Conservation (phyloP, 1,140 invertebrate species). For the Arctopsyche grandis region DNA sequence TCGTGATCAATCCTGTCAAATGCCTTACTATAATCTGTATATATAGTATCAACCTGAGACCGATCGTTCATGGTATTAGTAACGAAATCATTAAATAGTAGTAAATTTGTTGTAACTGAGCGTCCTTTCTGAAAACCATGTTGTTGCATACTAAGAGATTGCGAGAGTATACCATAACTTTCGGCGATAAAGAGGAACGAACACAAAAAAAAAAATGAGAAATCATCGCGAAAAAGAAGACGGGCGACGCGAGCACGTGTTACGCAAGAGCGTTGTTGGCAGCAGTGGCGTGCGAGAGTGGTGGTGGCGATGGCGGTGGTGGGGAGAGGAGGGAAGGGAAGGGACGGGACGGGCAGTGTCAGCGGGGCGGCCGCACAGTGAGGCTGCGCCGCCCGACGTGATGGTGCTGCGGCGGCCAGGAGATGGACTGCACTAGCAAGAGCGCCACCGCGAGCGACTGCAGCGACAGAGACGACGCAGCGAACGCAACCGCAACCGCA, state of each 20-base stretch:
- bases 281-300: not conserved
- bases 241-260: not conserved
- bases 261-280: not conserved
- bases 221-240: not conserved
- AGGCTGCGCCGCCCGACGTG: slow-evolving; percentile 11
- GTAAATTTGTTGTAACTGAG: too few species aligned
- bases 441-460: not conserved
- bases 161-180: too few species aligned
- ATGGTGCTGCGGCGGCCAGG: slow-evolving; percentile 36
- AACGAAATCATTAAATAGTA: too few species aligned
- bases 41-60: too few species aligned
- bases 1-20: too few species aligned
- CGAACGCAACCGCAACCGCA: slow-evolving; percentile 7
- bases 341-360: not conserved
- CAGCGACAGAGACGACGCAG: not conserved
- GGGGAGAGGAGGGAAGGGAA: not conserved
- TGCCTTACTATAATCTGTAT: too few species aligned
- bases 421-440: slow-evolving; percentile 35
- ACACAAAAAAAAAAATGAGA: too few species aligned
- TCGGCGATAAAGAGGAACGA: too few species aligned
- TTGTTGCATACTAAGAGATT: too few species aligned
- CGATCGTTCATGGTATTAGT: too few species aligned
- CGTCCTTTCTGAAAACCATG: too few species aligned
- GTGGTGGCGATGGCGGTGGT: not conserved
- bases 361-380: not conserved